Evolutionary conservation across 1,140 invertebrate species (phyloP).

Genomic region (Drosophila insularis): DNA sequence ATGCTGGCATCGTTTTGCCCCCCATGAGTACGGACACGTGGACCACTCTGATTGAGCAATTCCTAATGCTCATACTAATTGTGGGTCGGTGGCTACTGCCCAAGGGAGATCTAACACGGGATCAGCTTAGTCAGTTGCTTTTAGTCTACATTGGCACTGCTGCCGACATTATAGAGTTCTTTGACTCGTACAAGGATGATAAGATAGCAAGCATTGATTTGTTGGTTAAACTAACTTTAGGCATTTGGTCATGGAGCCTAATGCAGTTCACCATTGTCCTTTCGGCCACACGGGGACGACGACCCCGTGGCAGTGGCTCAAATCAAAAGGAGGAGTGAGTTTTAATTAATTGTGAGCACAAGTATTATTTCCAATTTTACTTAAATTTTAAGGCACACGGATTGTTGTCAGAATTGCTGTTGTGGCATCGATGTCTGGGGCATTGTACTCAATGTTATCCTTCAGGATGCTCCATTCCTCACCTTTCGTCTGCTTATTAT

Average conservation of each 20-base stretch:
- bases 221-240: conserved; percentile 89
- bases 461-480: conserved; percentile 93
- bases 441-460: conserved; percentile 89
- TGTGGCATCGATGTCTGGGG: conserved; percentile 93
- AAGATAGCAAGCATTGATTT: conserved; percentile 89
- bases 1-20: conserved; percentile 66
- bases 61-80: conserved; percentile 93
- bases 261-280: conserved; percentile 95
- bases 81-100: conserved; percentile 94
- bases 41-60: conserved; percentile 94
- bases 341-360: not conserved
- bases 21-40: conserved; percentile 87
- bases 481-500: conserved; percentile 92
- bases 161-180: conserved; percentile 97
- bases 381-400: conserved; percentile 55
- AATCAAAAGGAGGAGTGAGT: conserved; percentile 71
- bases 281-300: conserved; percentile 91
- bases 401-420: conserved; percentile 85
- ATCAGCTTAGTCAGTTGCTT: conserved; percentile 95
- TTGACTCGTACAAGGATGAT: conserved; percentile 96
- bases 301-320: conserved; percentile 71
- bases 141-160: conserved; percentile 94
- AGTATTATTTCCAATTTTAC: not conserved
- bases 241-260: conserved; percentile 94
- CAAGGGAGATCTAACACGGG: conserved; percentile 93